phyloP scores from a whole-genome alignment of 2,888 invertebrate genomes.

The Yponomeuta sedellus region DNA sequence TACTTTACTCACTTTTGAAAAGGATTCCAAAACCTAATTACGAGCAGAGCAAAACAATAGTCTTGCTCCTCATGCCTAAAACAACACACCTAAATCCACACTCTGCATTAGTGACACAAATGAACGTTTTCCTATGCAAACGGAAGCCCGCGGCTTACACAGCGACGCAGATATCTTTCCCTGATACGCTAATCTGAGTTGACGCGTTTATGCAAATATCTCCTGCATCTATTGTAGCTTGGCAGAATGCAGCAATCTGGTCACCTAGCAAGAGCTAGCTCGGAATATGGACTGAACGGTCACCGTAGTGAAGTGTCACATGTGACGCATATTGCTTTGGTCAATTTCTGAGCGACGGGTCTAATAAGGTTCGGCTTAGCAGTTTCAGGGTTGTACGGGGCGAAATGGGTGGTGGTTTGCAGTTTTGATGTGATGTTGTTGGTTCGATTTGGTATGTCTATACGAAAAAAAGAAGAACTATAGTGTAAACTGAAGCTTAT shows the following conservation, averaged over 20 bases:
- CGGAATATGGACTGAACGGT: not conserved
- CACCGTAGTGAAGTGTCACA: not conserved
- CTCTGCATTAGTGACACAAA: conserved; percentile 2
- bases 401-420: not conserved
- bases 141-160: conserved; percentile 13
- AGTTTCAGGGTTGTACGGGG: not conserved
- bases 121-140: conserved; percentile 15
- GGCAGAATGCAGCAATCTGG: not conserved
- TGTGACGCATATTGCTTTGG: conserved; percentile 28
- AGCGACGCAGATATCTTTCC: conserved; percentile 34
- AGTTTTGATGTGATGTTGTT: not conserved
- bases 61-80: not conserved
- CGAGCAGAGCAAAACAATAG: too few species aligned
- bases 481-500: too few species aligned
- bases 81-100: not conserved
- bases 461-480: too few species aligned
- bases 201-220: conserved; percentile 49
- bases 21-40: too few species aligned
- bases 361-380: conserved; percentile 32
- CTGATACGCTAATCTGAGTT: conserved; percentile 37
- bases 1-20: too few species aligned
- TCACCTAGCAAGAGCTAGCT: not conserved
- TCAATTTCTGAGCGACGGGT: conserved; percentile 55
- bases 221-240: conserved; percentile 3
- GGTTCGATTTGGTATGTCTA: too few species aligned